A percentile compares a stretch with the other conserved stretches of the same genome.
These are phyloP conservation scores for Aviceda cuculoides DNA, from an alignment of 2,797 vertebrate genomes.

Conservation along the genomic window DNA sequence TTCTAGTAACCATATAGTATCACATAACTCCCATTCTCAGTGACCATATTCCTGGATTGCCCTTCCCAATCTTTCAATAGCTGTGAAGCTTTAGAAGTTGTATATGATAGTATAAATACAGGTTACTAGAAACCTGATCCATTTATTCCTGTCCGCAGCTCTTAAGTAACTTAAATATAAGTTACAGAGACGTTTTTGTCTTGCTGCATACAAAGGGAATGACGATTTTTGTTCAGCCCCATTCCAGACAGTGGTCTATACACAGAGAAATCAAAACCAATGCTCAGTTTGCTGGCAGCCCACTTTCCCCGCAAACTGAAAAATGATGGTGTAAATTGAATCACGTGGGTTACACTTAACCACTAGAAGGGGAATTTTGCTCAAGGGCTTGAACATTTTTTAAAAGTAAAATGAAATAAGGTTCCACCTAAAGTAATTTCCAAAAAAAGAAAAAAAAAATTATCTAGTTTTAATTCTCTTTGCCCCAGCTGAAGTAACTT, in stretches of 20 bases:
- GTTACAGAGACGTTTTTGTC: not conserved
- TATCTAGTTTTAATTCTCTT: not conserved
- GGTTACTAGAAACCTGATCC: not conserved
- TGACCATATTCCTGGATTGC: not conserved
- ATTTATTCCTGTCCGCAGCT: not conserved
- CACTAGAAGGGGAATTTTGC: not conserved
- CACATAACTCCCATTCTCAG: not conserved
- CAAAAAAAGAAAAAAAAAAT: not conserved
- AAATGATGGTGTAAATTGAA: not conserved
- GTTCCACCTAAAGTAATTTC: not conserved
- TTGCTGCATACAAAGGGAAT: fast-evolving
- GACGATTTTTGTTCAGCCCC: not conserved
- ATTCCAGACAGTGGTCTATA: not conserved
- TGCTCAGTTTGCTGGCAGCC: not conserved
- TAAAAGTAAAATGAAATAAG: not conserved
- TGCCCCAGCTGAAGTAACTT: not conserved
- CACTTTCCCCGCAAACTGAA: not conserved
- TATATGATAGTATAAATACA: not conserved
- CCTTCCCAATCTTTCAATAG: not conserved
- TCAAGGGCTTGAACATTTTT: not conserved
- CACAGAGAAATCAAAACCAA: not conserved
- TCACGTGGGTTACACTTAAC: not conserved
- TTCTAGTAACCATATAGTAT: not conserved
- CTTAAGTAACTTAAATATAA: not conserved
- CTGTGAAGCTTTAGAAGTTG: not conserved